Conservation (phyloP, 2,888 invertebrate genomes). For the Lagria hirta region DNA sequence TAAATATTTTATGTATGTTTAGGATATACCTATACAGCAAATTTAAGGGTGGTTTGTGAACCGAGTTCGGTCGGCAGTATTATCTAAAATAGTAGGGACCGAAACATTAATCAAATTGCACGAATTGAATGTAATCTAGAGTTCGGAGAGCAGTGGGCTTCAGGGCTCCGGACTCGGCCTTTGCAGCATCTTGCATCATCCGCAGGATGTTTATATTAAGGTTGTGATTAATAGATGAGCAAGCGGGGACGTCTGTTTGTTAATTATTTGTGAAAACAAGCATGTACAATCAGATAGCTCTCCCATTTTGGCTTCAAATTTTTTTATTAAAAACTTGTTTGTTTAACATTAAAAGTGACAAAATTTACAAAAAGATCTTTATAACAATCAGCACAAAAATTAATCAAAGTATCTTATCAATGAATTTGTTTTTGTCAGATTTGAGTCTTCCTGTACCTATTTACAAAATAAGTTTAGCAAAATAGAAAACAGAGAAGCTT, state of each 20-base stretch:
- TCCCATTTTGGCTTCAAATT: no score
- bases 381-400: no score
- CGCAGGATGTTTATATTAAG: conserved; percentile 41
- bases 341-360: no score
- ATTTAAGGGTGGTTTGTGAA: conserved; percentile 31
- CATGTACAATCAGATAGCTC: conserved; percentile 23
- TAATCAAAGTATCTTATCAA: no score
- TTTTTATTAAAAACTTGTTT: no score
- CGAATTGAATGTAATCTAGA: conserved; percentile 45
- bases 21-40: conserved; percentile 19
- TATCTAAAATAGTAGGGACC: conserved; percentile 39
- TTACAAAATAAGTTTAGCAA: no score
- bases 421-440: no score
- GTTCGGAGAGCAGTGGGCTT: conserved; percentile 36
- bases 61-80: conserved; percentile 35
- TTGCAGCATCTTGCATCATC: conserved; percentile 35
- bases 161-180: conserved; percentile 21
- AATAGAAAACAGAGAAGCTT: no score
- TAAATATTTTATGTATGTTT: background rate
- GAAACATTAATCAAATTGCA: conserved; percentile 46
- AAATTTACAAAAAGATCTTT: no score
- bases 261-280: conserved; percentile 38
- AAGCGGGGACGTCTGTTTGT: conserved; percentile 35
- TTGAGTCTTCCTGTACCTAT: no score
- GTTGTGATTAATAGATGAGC: conserved; percentile 39